Base-by-base conservation (phyloP, 2,888 invertebrate species). In the Panorpa germanica region DNA sequence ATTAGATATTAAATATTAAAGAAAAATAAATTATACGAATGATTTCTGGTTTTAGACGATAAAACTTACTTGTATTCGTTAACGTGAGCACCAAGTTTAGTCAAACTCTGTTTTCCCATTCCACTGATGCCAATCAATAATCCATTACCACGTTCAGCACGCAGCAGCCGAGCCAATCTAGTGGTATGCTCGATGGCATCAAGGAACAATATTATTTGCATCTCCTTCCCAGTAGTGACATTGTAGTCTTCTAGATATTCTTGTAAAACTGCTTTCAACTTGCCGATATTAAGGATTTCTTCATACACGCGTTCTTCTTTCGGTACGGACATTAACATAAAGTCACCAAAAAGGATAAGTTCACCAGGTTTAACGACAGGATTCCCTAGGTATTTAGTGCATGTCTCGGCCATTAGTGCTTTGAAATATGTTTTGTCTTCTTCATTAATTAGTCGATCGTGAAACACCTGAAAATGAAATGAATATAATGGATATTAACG, bases 41-140 rank as follows among this genome's bases (percentile, higher is more conserved):
- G 11, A 25, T 15, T 11, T 9, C 18, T 21, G 25, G 15, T 35
- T 13, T 29, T 43, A 49, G n/a, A 9, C 8, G 8, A 20, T 3
- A 11, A 29, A 23, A 34, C 52, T 41, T 48, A 67, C 67, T 70
- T 78, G 61, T 85, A 90, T 35, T 73, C 75, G 42, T 86, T 85
- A 34, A 85, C 63, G 44, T 81, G 81, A 1, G 86, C 74, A 0
- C 83, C 82, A 7, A 93, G 57, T 27, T 70, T 70, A 0, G 90
- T 85, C 20, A 90, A 63, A 37, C 85, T 86, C 44, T 90, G 78
- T 32, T 90, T 74, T 34, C 91, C 91, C 56, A 85, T 76, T 22
- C 93, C 90, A 4, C 88, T 85, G 1, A 83, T 78, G 2, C 85
- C 85, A 14, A 90, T 83, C 39, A 91, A 57, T 22, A 93, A 62